A percentile compares a stretch with the other conserved stretches of the same genome.
Evolutionary conservation across 1,140 invertebrate genomes (phyloP).

Genomic region (Apolygus lucorum): DNA sequence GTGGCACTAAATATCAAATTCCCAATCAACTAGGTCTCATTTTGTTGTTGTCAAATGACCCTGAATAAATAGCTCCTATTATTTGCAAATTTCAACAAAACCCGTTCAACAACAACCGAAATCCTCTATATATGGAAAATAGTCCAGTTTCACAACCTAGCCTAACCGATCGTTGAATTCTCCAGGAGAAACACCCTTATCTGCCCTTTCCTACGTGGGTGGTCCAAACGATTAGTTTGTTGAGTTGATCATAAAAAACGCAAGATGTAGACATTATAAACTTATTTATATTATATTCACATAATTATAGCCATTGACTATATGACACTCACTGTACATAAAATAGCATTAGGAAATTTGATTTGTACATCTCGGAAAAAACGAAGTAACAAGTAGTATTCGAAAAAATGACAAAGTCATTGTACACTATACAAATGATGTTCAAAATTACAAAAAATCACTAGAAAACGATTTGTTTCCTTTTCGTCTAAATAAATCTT

Average conservation of each 20-base stretch:
- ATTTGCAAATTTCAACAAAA: not conserved
- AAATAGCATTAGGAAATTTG: conserved; percentile 29
- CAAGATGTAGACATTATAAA: conserved; percentile 27
- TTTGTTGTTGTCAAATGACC: not conserved
- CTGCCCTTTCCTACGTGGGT: too few relatives aligned
- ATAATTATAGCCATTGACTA: conserved; percentile 32
- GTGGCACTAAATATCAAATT: too few relatives aligned
- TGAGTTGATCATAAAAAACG: conserved; percentile 15
- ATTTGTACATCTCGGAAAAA: conserved; percentile 29
- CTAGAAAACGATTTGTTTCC: too few relatives aligned
- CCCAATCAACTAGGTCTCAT: not conserved
- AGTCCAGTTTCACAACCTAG: not conserved
- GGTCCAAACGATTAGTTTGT: not conserved
- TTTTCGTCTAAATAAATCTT: too few relatives aligned
- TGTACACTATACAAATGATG: too few relatives aligned
- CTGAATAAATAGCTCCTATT: not conserved
- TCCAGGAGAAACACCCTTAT: too few relatives aligned
- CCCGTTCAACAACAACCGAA: not conserved
- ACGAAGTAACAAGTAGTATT: too few relatives aligned
- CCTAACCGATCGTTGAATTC: conserved; percentile 13
- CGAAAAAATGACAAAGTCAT: too few relatives aligned
- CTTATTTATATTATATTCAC: conserved; percentile 32
- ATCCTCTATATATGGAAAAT: not conserved
- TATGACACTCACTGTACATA: conserved; percentile 32
- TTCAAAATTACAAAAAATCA: too few relatives aligned